phyloP scores from a whole-genome alignment of 2,888 invertebrate species.

The Orthosia cruda region DNA sequence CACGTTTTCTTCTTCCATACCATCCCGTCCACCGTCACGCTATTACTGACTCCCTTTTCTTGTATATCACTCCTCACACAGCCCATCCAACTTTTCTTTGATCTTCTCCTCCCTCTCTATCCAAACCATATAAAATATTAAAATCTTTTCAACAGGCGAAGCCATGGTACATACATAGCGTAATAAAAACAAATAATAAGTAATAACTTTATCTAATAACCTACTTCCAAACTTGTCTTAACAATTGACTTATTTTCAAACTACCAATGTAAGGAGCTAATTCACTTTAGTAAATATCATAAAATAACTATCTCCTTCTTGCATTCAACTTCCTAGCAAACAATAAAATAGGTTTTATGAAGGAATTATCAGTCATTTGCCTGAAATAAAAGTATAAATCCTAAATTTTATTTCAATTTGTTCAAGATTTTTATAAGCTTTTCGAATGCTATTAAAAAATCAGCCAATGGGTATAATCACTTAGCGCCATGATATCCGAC shows the following conservation, averaged over 20 bases:
- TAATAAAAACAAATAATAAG: slow-evolving; percentile 38
- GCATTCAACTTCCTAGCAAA: neutral
- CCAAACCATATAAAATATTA: neutral
- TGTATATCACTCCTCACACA: neutral
- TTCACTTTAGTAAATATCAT: slow-evolving; percentile 35
- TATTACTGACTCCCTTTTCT: neutral
- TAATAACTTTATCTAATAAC: slow-evolving; percentile 45
- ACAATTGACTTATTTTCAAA: slow-evolving; percentile 46
- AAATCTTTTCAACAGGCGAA: neutral
- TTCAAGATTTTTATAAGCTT: too few species aligned
- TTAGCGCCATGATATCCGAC: too few species aligned
- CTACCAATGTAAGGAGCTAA: slow-evolving; percentile 24
- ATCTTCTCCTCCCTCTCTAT: too few species aligned
- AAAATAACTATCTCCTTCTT: slow-evolving; percentile 20
- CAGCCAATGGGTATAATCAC: too few species aligned
- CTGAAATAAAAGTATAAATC: neutral
- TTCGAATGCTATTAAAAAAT: too few species aligned
- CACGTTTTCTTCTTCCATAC: too few species aligned
- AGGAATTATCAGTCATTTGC: neutral
- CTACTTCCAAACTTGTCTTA: slow-evolving; percentile 42
- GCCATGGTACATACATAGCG: neutral
- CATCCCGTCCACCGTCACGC: neutral
- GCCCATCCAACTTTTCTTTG: neutral
- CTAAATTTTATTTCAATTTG: too few species aligned
- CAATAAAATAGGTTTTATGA: neutral